Base-by-base conservation (phyloP, 2,888 invertebrate genomes). In the Eustalomyia histrio region DNA sequence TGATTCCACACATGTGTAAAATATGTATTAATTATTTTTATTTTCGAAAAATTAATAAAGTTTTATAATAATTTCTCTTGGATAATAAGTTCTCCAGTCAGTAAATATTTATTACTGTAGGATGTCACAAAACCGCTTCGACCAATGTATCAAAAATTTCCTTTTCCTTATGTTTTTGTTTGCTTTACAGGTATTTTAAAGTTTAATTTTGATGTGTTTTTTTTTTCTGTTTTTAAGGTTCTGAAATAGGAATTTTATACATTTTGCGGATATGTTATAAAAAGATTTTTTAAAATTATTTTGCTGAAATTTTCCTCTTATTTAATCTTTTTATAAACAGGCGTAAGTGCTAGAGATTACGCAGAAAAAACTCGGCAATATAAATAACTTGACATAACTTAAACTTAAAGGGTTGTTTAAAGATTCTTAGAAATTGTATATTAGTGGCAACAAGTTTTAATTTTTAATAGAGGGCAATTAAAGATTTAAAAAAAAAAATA, bases 261-360 rank as follows among this genome's bases (percentile, higher is more conserved):
- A 64, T 78, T 78, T 71, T 18, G 55, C 74, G 74, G 69, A 6
- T 71, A 71, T 81, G 64, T 81, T 81, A 73, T 76, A 69, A 73
- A 64, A 64, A 63, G 35, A 68, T 76, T 78, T 47, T 60, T 65
- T 33, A 71, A 53, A 69, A 65, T 76, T 58, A 65, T 65, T 16
- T 43, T 43, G 6, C 65, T 78, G 47, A 67, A 78, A 78, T 72
- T 60, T 72, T 53, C 53, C 55, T 61, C 72, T 29, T 55, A 53
- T n/a, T 47, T 55, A 67, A 72, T 47, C 10, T 47, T 47, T 47
- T n/a, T 47, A 14, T n/a, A 47, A 6, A 43, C 14, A 43, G 21
- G 10, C 43, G 14, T 61, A 74, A 69, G 64, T 73, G 68, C 52
- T 24, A 64, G 53, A 71, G 74, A 78, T 78, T 73, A 81, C 74